A percentile compares a stretch with the other conserved stretches of the same genome.
Evolutionary conservation across 2,888 invertebrate species (phyloP).

Genomic region (Allacma fusca): DNA sequence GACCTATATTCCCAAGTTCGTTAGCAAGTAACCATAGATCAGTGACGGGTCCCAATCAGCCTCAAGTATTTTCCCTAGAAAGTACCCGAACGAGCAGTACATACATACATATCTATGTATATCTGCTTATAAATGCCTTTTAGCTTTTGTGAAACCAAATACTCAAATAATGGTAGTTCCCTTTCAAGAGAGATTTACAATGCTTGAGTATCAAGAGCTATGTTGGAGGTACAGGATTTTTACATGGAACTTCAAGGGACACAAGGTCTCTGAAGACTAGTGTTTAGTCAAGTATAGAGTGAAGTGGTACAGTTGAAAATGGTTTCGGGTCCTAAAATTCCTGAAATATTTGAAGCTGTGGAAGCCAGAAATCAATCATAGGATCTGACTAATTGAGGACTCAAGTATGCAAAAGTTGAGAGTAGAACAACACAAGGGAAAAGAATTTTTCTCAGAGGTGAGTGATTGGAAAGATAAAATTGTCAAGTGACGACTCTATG

Average conservation of each 20-base stretch:
- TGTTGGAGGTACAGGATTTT: not conserved
- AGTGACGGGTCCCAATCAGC: too few relatives aligned
- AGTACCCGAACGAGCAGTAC: too few relatives aligned
- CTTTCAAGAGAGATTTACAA: not conserved
- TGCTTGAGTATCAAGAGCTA: not conserved
- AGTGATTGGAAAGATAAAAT: slow-evolving; percentile 33
- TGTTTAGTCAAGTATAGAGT: not conserved
- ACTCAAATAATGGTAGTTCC: too few relatives aligned
- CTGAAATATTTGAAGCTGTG: not conserved
- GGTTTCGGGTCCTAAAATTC: not conserved
- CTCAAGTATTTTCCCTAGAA: too few relatives aligned
- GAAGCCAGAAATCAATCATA: slow-evolving; percentile 12
- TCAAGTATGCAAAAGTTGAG: slow-evolving; percentile 5
- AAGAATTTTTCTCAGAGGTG: slow-evolving; percentile 30
- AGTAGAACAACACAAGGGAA: not conserved
- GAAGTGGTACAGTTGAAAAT: not conserved
- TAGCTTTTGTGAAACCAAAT: too few relatives aligned
- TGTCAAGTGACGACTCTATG: slow-evolving; percentile 27
- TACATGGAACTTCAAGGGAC: not conserved
- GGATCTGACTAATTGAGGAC: slow-evolving; percentile 17
- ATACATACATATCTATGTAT: too few relatives aligned
- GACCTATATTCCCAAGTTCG: too few relatives aligned
- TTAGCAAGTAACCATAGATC: too few relatives aligned
- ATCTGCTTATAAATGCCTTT: too few relatives aligned
- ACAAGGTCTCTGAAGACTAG: not conserved